phyloP scores from a whole-genome alignment of 2,113 vertebrate species.

The Ictalurus furcatus region DNA sequence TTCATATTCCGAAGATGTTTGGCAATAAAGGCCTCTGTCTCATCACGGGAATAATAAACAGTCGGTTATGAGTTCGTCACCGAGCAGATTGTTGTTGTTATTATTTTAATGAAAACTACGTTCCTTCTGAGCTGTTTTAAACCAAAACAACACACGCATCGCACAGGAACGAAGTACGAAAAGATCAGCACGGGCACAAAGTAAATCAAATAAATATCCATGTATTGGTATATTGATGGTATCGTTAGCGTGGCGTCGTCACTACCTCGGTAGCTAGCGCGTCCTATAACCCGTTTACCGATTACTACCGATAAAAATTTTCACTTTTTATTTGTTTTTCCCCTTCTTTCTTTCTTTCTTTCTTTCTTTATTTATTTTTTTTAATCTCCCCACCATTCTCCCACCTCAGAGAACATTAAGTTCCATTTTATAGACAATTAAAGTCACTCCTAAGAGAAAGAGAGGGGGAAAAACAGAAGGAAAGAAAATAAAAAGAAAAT shows the following conservation, averaged over 20 bases:
- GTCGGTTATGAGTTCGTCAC: constrained; percentile 43
- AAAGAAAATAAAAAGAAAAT: not conserved
- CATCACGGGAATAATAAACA: constrained; percentile 55
- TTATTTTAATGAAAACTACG: not conserved
- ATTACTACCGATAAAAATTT: not conserved
- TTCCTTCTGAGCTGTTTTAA: not conserved
- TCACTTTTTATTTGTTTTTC: too few species aligned
- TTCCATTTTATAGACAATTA: not conserved
- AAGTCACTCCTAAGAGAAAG: not conserved
- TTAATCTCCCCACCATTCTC: not conserved
- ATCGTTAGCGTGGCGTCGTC: not conserved
- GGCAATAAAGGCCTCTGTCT: constrained; percentile 48
- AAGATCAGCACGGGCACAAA: not conserved
- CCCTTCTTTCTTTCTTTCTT: too few species aligned
- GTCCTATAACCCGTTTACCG: not conserved
- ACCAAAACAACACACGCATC: not conserved
- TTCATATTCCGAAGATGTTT: constrained; percentile 54
- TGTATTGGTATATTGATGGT: not conserved
- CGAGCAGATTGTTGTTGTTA: not conserved
- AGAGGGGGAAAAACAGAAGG: not conserved
- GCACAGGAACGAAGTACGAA: not conserved
- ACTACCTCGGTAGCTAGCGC: not conserved
- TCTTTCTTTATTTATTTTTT: not conserved
- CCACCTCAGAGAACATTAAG: not conserved
- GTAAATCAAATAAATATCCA: not conserved